Evolutionary conservation across 2,797 vertebrate genomes (phyloP).

Genomic region (Gallirallus australis): DNA sequence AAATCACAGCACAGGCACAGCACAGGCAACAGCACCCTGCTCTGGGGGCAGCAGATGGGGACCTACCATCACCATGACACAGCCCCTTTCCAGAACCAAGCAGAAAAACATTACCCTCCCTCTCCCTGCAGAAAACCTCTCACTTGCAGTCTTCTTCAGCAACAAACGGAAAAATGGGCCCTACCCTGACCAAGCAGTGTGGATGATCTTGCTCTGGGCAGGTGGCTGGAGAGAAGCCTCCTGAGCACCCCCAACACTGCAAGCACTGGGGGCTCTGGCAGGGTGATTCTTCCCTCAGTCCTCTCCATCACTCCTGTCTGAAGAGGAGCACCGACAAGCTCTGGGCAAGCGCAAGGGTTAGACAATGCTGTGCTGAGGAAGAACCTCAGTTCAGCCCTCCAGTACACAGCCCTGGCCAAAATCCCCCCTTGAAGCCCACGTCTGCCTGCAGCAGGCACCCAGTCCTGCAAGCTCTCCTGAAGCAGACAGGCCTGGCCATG

Average conservation of each 20-base stretch:
- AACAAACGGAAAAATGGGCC: neutral
- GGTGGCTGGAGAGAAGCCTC: neutral
- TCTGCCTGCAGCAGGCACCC: neutral
- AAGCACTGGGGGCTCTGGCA: neutral
- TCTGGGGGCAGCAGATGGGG: neutral
- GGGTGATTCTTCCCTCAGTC: too few species aligned
- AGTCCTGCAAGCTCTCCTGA: neutral
- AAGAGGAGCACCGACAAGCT: neutral
- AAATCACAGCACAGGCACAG: neutral
- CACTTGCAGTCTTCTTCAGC: neutral
- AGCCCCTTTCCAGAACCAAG: neutral
- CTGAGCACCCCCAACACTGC: rapidly evolving
- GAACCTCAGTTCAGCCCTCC: neutral
- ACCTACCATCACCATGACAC: neutral
- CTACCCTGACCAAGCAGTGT: rapidly evolving
- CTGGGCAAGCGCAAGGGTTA: rapidly evolving
- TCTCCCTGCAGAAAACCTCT: neutral
- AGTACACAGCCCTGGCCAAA: neutral
- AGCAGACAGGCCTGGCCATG: neutral
- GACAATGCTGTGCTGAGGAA: neutral
- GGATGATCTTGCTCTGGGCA: neutral
- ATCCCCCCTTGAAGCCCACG: rapidly evolving
- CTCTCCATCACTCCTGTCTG: rapidly evolving
- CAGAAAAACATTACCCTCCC: neutral
- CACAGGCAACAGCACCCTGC: neutral